These are phyloP conservation scores for Lasius platythorax DNA, from an alignment of 2,888 invertebrate genomes.

Conservation along the genomic window DNA sequence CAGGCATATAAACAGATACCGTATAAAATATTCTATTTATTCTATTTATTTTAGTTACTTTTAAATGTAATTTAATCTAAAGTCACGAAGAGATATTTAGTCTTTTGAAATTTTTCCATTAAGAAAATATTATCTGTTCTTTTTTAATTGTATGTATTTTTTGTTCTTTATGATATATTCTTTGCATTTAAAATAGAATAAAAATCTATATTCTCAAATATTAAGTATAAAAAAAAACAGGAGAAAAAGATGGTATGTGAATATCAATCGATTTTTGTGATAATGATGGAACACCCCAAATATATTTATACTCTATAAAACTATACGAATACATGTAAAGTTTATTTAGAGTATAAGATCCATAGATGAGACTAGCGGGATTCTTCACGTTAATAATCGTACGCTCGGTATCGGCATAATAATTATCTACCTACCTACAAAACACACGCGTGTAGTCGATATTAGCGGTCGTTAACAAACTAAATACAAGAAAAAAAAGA, in stretches of 20 bases:
- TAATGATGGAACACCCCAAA: constrained; percentile 1
- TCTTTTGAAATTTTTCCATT: neutral
- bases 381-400: constrained; percentile 18
- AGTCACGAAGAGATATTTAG: neutral
- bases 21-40: neutral
- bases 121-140: neutral
- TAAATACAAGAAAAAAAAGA: constrained; percentile 16
- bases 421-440: neutral
- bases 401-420: constrained; percentile 23
- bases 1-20: neutral
- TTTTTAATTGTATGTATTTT: neutral
- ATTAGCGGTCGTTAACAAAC: constrained; percentile 59
- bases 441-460: constrained; percentile 51
- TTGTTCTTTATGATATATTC: neutral
- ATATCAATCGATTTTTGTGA: neutral
- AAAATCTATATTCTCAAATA: neutral
- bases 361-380: constrained; percentile 25
- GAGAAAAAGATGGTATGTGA: neutral
- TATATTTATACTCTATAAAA: constrained; percentile 19
- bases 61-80: neutral
- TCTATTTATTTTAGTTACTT: neutral
- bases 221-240: neutral
- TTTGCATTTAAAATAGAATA: neutral
- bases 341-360: neutral
- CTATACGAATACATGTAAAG: neutral